These are phyloP conservation scores for Porites divaricata DNA, from an alignment of 92 coral and sea anemone species.

Conservation along the genomic window DNA sequence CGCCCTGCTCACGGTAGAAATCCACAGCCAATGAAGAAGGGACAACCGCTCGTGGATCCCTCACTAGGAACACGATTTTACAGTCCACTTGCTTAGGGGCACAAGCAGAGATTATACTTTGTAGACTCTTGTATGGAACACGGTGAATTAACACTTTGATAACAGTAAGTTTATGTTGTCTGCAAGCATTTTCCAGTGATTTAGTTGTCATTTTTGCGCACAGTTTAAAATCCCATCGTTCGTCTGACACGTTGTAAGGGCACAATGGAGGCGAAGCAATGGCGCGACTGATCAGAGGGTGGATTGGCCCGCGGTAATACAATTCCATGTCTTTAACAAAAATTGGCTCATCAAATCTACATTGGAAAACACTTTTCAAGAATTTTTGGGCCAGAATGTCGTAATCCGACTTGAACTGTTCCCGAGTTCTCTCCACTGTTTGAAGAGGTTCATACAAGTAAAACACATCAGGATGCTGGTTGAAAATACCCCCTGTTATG, in stretches of 20 bases:
- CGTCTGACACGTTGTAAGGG: constrained; percentile 16
- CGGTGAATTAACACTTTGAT: constrained; percentile 37
- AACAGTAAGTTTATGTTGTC: constrained; percentile 12
- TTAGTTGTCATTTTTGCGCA: constrained; percentile 19
- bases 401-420: background rate
- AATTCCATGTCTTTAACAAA: background rate
- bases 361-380: constrained; percentile 19
- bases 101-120: constrained; percentile 22
- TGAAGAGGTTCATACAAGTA: constrained; percentile 43
- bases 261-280: constrained; percentile 38
- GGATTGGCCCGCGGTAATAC: background rate
- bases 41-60: constrained; percentile 50
- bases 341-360: constrained; percentile 22
- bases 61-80: constrained; percentile 28
- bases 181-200: constrained; percentile 4
- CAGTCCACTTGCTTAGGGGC: constrained; percentile 6
- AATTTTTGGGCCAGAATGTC: background rate
- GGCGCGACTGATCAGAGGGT: background rate
- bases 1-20: constrained; percentile 14
- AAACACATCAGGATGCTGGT: constrained; percentile 49
- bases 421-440: constrained; percentile 16
- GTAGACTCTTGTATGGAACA: background rate
- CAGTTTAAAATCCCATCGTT: constrained; percentile 20
- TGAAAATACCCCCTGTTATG: constrained; percentile 20
- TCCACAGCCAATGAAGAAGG: constrained; percentile 35